Evolutionary conservation across 2,113 vertebrate species (phyloP), one percentile per base, ranked within the genome.

Genomic region (Hemiscyllium ocellatum): DNA sequence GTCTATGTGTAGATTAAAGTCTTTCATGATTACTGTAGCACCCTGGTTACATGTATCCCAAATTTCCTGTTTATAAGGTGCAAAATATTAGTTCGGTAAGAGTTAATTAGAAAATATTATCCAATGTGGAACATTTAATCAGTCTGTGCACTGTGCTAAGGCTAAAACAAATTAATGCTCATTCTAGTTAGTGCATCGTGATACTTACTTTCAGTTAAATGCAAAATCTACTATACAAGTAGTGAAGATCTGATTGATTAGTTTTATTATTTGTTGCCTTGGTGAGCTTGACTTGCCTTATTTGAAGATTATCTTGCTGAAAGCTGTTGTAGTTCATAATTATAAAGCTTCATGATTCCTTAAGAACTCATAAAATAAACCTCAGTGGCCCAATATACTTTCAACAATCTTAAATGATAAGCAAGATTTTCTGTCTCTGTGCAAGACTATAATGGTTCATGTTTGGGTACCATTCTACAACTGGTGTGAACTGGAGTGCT

Each of bases 301-400:
- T 66, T 47, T 94, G n/a, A 94, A 69, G 66, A 94, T 94, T 47
- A 70, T 72, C 37, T 95, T 50, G 65, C n/a, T 42, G 93, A 20
- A 42, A 95, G 68, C 68, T 29, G 37, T 50, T 26, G 66, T 33
- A 50, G 56, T 95, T 70, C 12, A 95, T 70, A 94, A 94, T 26
- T 42, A 42, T 70, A 22, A 94, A 94, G 65, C 37, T 70, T 70
- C 68, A 69, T 42, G 66, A 70, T 70, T 70, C 20, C 20, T 94
- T 37, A 94, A 94, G 66, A 5, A 29, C 8, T 70, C 42, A 70
- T 22, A 52, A 94, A 5, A 50, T 72, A 22, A 70, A 72, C 20
- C 66, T 94, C 66, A 50, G 93, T n/a, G n/a, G 66, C 13, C 66
- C 93, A 70, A 6, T 29, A 70, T 17, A 42, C 37, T 26, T 95